A percentile compares a stretch with the other conserved stretches of the same genome.
phyloP scores from a whole-genome alignment of 2,797 vertebrate genomes.

The Atherinosoma microstoma region DNA sequence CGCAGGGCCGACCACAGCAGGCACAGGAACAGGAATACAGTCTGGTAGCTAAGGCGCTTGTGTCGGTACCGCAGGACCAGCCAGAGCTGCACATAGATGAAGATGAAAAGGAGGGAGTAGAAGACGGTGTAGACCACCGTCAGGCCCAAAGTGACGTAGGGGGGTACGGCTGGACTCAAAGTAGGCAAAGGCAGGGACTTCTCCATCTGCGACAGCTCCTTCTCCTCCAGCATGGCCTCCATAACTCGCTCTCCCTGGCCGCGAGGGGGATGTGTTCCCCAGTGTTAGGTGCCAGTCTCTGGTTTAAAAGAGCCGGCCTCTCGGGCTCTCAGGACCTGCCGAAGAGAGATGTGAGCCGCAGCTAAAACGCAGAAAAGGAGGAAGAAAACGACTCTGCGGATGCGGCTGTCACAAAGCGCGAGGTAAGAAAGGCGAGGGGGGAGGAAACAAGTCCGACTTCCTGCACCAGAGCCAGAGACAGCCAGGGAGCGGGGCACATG shows the following conservation, averaged over 20 bases:
- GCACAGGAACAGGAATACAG: conserved; percentile 96
- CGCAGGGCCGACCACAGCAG: conserved; percentile 95
- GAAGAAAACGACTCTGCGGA: conserved; percentile 2
- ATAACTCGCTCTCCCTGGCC: conserved; percentile 48
- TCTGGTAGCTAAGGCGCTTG: conserved; percentile 97
- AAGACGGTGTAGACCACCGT: conserved; percentile 92
- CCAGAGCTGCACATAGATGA: conserved; percentile 95
- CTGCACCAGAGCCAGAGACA: conserved; percentile 79
- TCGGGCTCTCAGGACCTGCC: conserved; percentile 13
- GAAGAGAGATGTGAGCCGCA: conserved; percentile 14
- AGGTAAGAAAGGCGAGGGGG: conserved; percentile 50
- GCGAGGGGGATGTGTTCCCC: too few species aligned
- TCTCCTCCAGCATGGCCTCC: conserved; percentile 65
- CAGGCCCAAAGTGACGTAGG: conserved; percentile 92
- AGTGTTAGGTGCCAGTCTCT: conserved; percentile 11
- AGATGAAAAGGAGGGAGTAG: conserved; percentile 93
- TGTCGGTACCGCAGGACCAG: conserved; percentile 93
- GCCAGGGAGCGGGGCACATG: conserved; percentile 84
- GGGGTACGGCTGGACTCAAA: conserved; percentile 91
- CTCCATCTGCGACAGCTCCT: conserved; percentile 47
- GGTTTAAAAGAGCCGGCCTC: conserved; percentile 19
- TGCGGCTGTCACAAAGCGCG: conserved; percentile 45
- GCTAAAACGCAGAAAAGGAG: neutral
- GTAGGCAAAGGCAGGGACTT: conserved; percentile 82
- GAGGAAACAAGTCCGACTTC: conserved; percentile 86